These are phyloP conservation scores for Drosophila quinaria DNA, from an alignment of 2,888 invertebrate genomes.

Conservation along the genomic window DNA sequence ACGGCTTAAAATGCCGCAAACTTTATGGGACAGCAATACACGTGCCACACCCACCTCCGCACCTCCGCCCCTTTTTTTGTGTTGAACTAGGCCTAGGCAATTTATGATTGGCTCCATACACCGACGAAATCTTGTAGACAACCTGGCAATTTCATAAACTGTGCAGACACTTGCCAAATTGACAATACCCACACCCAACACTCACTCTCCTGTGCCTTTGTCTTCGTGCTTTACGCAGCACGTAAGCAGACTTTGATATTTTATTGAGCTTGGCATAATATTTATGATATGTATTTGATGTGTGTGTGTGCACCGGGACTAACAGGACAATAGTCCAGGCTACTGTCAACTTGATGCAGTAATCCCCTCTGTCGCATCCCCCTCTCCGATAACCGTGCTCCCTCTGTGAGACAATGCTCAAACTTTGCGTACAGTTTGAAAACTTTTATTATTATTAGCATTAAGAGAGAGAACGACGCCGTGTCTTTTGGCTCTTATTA, in stretches of 20 bases:
- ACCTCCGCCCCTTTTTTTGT: neutral
- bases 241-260: conserved; percentile 74
- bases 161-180: conserved; percentile 77
- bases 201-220: conserved; percentile 21
- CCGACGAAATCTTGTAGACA: conserved; percentile 62
- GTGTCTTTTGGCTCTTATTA: conserved; percentile 73
- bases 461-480: conserved; percentile 42
- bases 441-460: conserved; percentile 67
- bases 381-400: neutral
- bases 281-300: conserved; percentile 76
- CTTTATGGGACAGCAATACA: conserved; percentile 78
- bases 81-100: conserved; percentile 65
- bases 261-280: conserved; percentile 82
- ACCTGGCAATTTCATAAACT: conserved; percentile 81
- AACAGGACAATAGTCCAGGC: conserved; percentile 27
- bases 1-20: conserved; percentile 79
- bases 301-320: conserved; percentile 41
- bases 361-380: conserved; percentile 9
- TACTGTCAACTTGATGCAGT: conserved; percentile 33
- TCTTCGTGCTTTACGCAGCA: conserved; percentile 57
- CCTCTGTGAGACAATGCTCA: conserved; percentile 62
- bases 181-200: conserved; percentile 32
- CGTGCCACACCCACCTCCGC: conserved; percentile 48
- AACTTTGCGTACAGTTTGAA: conserved; percentile 68
- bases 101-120: conserved; percentile 70